Base-by-base conservation (phyloP, 2,113 vertebrate species). In the Scortum barcoo region DNA sequence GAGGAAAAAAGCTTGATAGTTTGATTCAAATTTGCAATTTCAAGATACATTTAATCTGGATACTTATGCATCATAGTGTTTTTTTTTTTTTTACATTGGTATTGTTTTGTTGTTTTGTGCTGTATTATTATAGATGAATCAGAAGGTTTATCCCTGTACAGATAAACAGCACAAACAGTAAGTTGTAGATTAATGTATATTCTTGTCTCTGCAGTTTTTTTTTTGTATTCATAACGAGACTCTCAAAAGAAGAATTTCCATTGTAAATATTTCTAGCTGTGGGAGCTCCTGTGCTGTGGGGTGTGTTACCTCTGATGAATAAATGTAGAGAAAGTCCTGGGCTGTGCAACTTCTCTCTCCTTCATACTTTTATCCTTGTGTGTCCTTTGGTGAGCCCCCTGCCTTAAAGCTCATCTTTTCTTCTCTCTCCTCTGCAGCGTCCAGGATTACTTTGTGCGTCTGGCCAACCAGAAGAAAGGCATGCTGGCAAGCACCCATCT, bases 391-490 rank as follows among this genome's bases (percentile, higher is more conserved):
- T 72, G 42, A 82, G 13, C 28, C 36, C 11, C 48, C 30, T 24
- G 0, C 13, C 14, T 12, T 70, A 28, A 60, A 53, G 57, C 20
- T 19, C 17, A 24, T 67, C 12, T 24, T 63, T 30, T 74, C 12
- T 69, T 36, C 28, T 24, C 28, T 46, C 20, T 7, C 75, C 26
- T 72, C 76, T 80, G 28, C 86, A 99, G 98, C 63, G 97, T 99
- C 70, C 98, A 99, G 81, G 98, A 99, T 84, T 99, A 96, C 94
- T 99, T 99, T 94, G 98, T 99, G 80, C 96, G 97, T 50, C 96
- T 96, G 75, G 95, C 96, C 70, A 99, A 95, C 69, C 94, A 88
- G 3, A 97, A 96, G 84, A 99, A 99, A 85, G 96, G 95, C 53
- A 97, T 99, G 97, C 44, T 97, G 91, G 97, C 97, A 86, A 99